Evolutionary conservation across 2,113 vertebrate species (phyloP), one percentile per base, ranked within the genome.

Genomic region (Acrocephalus kingi): DNA sequence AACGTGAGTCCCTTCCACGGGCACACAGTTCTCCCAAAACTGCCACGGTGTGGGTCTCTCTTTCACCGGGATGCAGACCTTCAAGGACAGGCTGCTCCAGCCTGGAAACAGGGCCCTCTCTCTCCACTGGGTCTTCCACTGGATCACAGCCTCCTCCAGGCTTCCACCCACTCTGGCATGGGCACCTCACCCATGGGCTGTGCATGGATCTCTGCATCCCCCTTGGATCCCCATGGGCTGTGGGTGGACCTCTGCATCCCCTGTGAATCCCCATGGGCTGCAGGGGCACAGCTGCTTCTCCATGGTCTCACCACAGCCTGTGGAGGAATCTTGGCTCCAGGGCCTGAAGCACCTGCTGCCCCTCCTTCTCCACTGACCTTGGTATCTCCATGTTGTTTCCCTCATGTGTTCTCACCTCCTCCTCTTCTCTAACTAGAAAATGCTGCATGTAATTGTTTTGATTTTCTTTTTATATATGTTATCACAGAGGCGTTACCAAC

Each of bases 41-140:
- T 41, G 37, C 37, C 41, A 10, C 3, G 3, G 5, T 0, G 2
- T 22, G 48, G 8, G 10, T 33, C 46, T 16, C 30, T 27, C 17
- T 10, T 52, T 41, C 17, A 13, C 1, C 2, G 1, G 35, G 30
- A 6, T 17, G 30, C 46, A 77, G 5, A 0, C 13, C 10, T 62
- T 22, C 35, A 27, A 10, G 17, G 17, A 41, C 35, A 41, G 35
- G 17, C 30, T 41, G 46, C 35, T 62, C 16, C 46, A 39, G n/a
- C 45, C 11, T 24, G 45, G 73, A 19, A 49, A 21, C 45, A 61
- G 3, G 43, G 21, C 15, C 12, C 9, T 39, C 27, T 61, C 27
- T 19, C 43, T 23, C 25, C 8, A 6, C n/a, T 0, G 1, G 2
- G 8, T 19, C n/a, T 46, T 3, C 15, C 27, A 61, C 56, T 24